Evolutionary conservation across 2,113 vertebrate genomes (phyloP).

Genomic region (Tragelaphus scriptus): DNA sequence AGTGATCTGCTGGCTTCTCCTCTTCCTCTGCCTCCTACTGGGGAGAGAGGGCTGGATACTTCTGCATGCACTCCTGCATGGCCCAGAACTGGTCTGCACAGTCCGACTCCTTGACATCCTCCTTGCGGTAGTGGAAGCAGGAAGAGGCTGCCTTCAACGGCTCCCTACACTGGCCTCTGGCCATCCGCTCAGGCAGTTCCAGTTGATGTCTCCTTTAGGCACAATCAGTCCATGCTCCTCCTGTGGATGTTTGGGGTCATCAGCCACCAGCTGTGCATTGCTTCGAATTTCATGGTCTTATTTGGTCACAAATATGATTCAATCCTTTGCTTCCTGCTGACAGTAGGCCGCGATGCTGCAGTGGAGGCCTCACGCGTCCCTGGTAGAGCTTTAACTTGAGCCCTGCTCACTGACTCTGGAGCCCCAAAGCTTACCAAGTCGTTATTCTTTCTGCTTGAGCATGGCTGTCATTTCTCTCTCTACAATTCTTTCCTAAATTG

Average conservation of each 20-base stretch:
- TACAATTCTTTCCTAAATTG: background rate
- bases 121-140: background rate
- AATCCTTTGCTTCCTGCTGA: background rate
- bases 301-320: background rate
- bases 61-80: too few relatives aligned
- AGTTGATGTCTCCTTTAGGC: background rate
- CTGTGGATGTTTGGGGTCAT: accelerated
- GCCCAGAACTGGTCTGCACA: too few relatives aligned
- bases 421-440: background rate
- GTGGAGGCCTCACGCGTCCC: background rate
- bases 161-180: background rate
- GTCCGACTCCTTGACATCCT: too few relatives aligned
- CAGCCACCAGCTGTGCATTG: background rate
- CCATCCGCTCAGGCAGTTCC: background rate
- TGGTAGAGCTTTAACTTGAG: background rate
- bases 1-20: too few relatives aligned
- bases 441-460: background rate
- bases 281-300: background rate
- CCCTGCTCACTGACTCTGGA: background rate
- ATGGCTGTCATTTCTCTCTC: background rate
- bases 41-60: too few relatives aligned
- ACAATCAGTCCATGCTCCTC: background rate
- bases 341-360: background rate
- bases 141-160: background rate
- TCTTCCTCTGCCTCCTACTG: too few relatives aligned